These are phyloP conservation scores for Quiscalus mexicanus DNA, from an alignment of 2,113 vertebrate species.

Conservation along the genomic window DNA sequence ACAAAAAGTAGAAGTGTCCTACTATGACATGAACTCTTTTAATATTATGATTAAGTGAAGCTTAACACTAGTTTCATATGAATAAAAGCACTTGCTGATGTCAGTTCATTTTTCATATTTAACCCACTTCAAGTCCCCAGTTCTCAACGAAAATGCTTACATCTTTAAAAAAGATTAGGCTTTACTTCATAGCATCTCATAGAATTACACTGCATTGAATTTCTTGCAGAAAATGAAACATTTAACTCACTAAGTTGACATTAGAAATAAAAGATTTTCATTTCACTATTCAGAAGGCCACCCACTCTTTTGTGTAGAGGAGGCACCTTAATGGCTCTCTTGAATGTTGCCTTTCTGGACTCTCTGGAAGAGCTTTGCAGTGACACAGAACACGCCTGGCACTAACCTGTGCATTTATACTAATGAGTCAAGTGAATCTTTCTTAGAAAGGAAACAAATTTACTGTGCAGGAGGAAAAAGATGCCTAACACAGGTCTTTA, in stretches of 20 bases:
- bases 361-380: neutral
- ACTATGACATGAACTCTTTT: neutral
- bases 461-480: neutral
- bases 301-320: neutral
- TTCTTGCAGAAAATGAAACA: neutral
- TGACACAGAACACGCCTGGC: neutral
- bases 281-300: neutral
- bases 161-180: neutral
- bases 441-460: neutral
- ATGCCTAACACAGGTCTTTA: neutral
- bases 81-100: slow-evolving; percentile 13
- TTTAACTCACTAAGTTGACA: neutral
- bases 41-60: slow-evolving; percentile 10
- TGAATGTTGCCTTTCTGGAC: neutral
- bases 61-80: slow-evolving; percentile 6
- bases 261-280: neutral
- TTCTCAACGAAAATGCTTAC: neutral
- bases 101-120: slow-evolving; percentile 39
- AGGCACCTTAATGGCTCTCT: neutral
- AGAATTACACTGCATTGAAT: neutral
- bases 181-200: neutral
- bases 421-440: neutral
- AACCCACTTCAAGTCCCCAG: neutral
- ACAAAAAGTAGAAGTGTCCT: slow-evolving; percentile 2
- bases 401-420: neutral